Conservation (phyloP, 1,140 invertebrate species). For the Drosophila biarmipes region DNA sequence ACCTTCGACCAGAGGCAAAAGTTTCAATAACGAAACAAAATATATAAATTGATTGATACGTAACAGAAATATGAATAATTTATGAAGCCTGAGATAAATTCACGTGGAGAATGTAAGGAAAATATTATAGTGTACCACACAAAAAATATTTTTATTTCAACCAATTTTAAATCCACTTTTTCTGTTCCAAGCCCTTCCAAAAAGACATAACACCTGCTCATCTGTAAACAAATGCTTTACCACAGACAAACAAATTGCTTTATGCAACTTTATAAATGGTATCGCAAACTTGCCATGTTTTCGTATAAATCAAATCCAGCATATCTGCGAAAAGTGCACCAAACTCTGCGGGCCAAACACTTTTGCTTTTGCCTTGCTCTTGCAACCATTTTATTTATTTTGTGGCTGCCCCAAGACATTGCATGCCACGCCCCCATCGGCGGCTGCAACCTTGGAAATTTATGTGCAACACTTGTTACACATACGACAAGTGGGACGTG, state of each 20-base stretch:
- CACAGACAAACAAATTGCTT: conserved; percentile 40
- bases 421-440: neutral
- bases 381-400: conserved; percentile 43
- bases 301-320: conserved; percentile 44
- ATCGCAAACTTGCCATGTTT: conserved; percentile 44
- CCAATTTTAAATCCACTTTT: too few species aligned
- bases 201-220: neutral
- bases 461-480: conserved; percentile 75
- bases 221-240: conserved; percentile 18
- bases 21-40: conserved; percentile 2
- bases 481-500: conserved; percentile 70
- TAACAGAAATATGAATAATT: neutral
- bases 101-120: neutral
- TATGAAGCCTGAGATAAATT: neutral
- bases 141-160: too few species aligned
- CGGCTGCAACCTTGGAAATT: conserved; percentile 46
- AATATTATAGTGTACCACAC: neutral
- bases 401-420: conserved; percentile 43
- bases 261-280: conserved; percentile 45
- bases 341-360: conserved; percentile 37
- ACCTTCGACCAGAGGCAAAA: neutral
- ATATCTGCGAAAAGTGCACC: conserved; percentile 30
- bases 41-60: neutral
- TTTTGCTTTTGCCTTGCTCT: conserved; percentile 17
- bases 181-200: neutral